A percentile compares a stretch with the other conserved stretches of the same genome.
Evolutionary conservation across 2,797 vertebrate genomes (phyloP).

Genomic region (Falco novaeseelandiae): DNA sequence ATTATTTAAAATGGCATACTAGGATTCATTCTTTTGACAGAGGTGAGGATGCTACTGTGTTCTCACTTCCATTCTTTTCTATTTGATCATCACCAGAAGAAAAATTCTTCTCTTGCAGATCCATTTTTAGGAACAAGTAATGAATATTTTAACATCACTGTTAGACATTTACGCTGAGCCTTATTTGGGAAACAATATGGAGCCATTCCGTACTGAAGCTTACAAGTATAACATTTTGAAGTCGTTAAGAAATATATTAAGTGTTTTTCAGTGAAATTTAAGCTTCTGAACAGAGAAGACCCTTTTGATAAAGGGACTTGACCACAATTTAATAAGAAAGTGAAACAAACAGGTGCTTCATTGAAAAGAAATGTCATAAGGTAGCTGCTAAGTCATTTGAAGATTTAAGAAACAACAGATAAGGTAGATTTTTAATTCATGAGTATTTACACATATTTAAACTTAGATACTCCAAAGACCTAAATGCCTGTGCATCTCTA

Average conservation of each 20-base stretch:
- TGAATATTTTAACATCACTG: background rate
- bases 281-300: background rate
- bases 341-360: background rate
- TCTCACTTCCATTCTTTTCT: background rate
- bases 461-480: background rate
- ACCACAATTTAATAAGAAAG: background rate
- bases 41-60: background rate
- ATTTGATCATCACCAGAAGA: background rate
- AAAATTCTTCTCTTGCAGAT: background rate
- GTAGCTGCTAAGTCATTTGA: background rate
- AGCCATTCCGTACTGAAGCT: background rate
- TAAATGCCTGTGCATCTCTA: background rate
- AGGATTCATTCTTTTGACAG: background rate
- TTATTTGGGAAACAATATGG: background rate
- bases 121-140: background rate
- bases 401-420: background rate
- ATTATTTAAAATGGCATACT: background rate
- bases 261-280: background rate
- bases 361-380: background rate
- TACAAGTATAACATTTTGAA: background rate
- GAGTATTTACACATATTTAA: background rate
- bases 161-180: background rate
- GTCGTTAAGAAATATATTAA: background rate
- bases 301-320: background rate
- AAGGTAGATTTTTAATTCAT: background rate